Evolutionary conservation across 1,140 invertebrate genomes (phyloP).

Genomic region (Drosophila virilis): DNA sequence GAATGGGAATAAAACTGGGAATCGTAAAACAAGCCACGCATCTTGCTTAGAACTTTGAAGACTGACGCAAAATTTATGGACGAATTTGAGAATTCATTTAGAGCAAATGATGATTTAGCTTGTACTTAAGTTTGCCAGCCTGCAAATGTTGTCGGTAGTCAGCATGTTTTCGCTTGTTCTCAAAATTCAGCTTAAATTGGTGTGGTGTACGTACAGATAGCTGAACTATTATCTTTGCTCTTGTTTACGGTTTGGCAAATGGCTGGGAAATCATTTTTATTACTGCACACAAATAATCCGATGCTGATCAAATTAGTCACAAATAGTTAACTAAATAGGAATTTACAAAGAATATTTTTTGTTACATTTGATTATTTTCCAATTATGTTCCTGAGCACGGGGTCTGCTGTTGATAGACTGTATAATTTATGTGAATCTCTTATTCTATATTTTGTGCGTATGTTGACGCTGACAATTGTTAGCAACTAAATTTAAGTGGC

Average conservation of each 20-base stretch:
- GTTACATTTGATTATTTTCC: background rate
- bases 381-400: background rate
- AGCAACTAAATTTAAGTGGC: conserved; percentile 67
- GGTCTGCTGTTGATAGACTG: background rate
- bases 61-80: conserved; percentile 58
- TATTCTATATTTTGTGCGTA: conserved; percentile 7
- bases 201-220: conserved; percentile 10
- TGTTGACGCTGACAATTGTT: conserved; percentile 58
- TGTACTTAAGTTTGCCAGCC: conserved; percentile 9
- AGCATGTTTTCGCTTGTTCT: conserved; percentile 18
- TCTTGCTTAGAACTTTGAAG: conserved; percentile 44
- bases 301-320: no score
- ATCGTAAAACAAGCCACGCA: conserved; percentile 54
- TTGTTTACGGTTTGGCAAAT: background rate
- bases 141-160: conserved; percentile 12
- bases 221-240: conserved; percentile 2
- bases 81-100: conserved; percentile 40
- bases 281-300: no score
- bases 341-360: background rate
- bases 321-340: no score
- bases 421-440: conserved; percentile 50
- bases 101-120: conserved; percentile 30
- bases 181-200: conserved; percentile 19
- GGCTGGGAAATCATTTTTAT: background rate
- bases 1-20: conserved; percentile 48